These are phyloP conservation scores for Tympanuchus pallidicinctus DNA, from an alignment of 2,113 vertebrate species.

Conservation along the genomic window DNA sequence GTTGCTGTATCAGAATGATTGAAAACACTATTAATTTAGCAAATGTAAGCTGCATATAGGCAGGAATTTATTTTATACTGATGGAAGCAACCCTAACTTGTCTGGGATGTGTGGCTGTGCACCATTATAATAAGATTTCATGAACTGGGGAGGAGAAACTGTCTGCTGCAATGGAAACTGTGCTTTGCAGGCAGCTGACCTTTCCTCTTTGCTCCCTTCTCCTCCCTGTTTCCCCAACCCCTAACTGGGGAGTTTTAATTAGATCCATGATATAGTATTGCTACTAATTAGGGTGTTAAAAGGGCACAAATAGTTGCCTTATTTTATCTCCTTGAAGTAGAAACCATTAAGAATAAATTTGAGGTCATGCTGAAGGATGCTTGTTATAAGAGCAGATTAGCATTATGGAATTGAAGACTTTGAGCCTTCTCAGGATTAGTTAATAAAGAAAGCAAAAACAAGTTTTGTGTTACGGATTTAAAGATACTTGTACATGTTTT, in stretches of 20 bases:
- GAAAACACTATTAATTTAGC: not conserved
- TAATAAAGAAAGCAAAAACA: not conserved
- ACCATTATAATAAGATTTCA: rapidly evolving
- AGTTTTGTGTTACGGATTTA: not conserved
- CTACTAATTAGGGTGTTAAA: conserved; percentile 50
- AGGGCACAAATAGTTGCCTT: conserved; percentile 41
- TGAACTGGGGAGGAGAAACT: not conserved
- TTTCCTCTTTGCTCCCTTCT: not conserved
- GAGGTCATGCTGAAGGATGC: conserved; percentile 50
- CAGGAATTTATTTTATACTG: not conserved
- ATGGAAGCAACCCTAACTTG: rapidly evolving
- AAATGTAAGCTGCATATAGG: not conserved
- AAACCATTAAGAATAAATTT: conserved; percentile 70
- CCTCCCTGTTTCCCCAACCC: not conserved
- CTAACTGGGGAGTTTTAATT: conserved; percentile 19
- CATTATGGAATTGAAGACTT: conserved; percentile 47
- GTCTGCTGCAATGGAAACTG: not conserved
- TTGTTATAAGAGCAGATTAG: conserved; percentile 59
- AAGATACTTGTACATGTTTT: not conserved
- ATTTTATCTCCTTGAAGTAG: conserved; percentile 69
- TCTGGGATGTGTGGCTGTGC: not conserved
- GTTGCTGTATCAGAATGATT: not conserved
- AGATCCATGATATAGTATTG: conserved; percentile 31
- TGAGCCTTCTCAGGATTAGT: not conserved
- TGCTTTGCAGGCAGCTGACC: not conserved